Evolutionary conservation across 2,113 vertebrate species (phyloP).

Genomic region (Typhlomys cinereus): DNA sequence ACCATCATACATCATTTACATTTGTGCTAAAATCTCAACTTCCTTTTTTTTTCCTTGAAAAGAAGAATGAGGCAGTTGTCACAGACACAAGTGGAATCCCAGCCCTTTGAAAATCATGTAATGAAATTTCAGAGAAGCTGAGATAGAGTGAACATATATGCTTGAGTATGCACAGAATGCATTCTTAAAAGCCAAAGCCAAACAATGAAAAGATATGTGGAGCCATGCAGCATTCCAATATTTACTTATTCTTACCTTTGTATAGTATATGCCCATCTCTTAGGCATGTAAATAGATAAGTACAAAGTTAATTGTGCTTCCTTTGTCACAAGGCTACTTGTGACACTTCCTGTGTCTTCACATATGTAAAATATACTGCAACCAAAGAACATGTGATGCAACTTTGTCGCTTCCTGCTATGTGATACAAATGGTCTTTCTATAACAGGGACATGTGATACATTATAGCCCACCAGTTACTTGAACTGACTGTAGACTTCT

Average conservation of each 20-base stretch:
- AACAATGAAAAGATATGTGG: no score
- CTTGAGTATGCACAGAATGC: no score
- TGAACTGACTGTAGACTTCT: no score
- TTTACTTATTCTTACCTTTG: background rate
- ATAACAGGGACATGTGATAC: accelerated
- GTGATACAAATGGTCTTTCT: background rate
- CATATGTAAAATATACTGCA: background rate
- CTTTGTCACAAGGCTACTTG: background rate
- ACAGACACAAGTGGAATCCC: no score
- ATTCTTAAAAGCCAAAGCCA: no score
- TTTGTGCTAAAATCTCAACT: no score
- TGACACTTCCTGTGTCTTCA: accelerated
- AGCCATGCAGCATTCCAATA: background rate
- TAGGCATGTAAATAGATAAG: background rate
- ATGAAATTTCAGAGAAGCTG: no score
- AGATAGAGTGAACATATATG: background rate
- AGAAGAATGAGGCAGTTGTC: no score
- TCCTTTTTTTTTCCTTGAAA: no score
- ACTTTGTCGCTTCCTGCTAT: background rate
- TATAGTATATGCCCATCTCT: background rate
- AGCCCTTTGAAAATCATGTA: no score
- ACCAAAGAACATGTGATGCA: background rate
- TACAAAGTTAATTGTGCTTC: background rate
- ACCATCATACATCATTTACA: no score
- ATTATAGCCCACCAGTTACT: background rate